Evolutionary conservation across 2,113 vertebrate genomes (phyloP).

Genomic region (Actinemys pallida): DNA sequence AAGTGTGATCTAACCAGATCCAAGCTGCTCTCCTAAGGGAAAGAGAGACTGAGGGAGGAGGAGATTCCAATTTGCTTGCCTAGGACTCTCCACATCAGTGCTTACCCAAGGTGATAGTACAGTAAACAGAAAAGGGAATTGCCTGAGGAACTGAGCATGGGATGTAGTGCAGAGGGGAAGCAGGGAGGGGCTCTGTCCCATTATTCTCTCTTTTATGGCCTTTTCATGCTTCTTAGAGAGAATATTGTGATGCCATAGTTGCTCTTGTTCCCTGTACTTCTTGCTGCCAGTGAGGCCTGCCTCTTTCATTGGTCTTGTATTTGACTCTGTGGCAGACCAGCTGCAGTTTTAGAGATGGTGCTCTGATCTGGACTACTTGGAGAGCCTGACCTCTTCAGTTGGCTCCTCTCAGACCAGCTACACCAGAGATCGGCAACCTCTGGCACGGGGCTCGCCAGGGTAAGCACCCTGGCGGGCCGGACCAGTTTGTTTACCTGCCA

Average conservation of each 20-base stretch:
- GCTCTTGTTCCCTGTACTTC: not conserved
- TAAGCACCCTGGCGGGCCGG: no score
- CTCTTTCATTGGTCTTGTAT: not conserved
- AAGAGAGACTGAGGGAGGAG: not conserved
- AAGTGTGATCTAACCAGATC: not conserved
- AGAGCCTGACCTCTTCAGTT: not conserved
- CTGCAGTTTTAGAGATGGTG: not conserved
- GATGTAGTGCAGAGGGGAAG: not conserved
- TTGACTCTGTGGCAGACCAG: not conserved
- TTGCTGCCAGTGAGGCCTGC: not conserved
- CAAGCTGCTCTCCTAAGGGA: not conserved
- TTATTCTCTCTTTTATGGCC: not conserved
- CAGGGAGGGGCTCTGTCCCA: not conserved
- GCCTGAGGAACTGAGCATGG: not conserved
- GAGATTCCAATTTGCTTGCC: not conserved
- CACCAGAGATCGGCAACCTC: not conserved
- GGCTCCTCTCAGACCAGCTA: not conserved
- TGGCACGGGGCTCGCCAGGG: no score
- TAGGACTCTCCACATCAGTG: not conserved
- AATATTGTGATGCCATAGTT: not conserved
- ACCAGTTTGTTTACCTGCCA: no score
- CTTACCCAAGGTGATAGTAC: no score
- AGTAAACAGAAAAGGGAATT: not conserved
- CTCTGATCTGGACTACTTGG: not conserved
- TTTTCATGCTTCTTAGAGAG: not conserved